These are phyloP conservation scores for Volucella inanis DNA, from an alignment of 2,888 invertebrate genomes.

Conservation along the genomic window DNA sequence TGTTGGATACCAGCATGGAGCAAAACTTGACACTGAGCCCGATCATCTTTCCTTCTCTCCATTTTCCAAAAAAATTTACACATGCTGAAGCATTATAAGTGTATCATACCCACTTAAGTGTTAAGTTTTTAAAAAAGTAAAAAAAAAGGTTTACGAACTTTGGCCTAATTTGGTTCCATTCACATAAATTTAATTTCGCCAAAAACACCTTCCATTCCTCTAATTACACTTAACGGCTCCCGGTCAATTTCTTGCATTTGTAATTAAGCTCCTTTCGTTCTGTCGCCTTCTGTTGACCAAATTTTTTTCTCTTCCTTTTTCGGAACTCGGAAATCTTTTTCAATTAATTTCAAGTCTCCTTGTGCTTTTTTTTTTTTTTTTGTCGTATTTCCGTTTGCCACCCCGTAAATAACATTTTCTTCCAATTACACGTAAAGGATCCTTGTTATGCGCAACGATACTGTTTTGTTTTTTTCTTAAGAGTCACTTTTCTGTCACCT, in stretches of 20 bases:
- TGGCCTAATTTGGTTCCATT: too few relatives aligned
- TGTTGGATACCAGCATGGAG: too few relatives aligned
- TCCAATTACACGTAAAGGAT: slow-evolving; percentile 48
- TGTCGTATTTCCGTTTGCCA: slow-evolving; percentile 7
- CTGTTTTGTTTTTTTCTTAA: slow-evolving; percentile 2
- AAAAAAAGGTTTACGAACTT: too few relatives aligned
- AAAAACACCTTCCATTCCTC: slow-evolving; percentile 8
- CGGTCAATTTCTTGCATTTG: slow-evolving; percentile 18
- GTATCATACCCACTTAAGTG: too few relatives aligned
- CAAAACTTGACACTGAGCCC: too few relatives aligned
- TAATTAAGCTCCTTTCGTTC: slow-evolving; percentile 32
- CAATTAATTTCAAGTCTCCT: slow-evolving; percentile 37
- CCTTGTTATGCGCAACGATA: slow-evolving; percentile 43
- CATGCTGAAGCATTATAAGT: too few relatives aligned
- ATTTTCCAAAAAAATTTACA: too few relatives aligned
- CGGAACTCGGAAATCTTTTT: slow-evolving; percentile 2
- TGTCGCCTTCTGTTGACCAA: slow-evolving; percentile 13
- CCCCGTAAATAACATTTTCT: slow-evolving; percentile 40
- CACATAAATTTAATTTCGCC: background rate
- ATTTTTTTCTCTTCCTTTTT: slow-evolving; percentile 7
- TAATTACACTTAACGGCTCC: slow-evolving; percentile 13
- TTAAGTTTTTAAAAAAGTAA: too few relatives aligned
- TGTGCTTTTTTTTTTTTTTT: background rate
- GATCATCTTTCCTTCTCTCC: too few relatives aligned
- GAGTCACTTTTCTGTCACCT: slow-evolving; percentile 43